A percentile compares a stretch with the other conserved stretches of the same genome.
phyloP scores from a whole-genome alignment of 2,888 invertebrate species.

The Pachycephus smyrnensis region DNA sequence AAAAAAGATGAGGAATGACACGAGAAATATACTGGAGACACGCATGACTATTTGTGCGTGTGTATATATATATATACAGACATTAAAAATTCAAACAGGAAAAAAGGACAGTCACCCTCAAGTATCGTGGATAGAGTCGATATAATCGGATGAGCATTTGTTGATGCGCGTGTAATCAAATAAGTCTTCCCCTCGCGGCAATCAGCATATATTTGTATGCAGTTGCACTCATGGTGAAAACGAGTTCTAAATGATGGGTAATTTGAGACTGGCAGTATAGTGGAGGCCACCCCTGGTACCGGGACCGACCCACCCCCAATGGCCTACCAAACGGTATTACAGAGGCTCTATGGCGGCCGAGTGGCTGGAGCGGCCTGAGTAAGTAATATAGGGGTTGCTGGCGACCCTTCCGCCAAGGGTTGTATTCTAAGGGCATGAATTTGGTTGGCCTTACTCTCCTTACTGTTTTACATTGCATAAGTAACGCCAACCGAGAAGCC shows the following conservation, averaged over 20 bases:
- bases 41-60: not conserved
- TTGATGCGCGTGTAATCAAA: conserved; percentile 50
- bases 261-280: conserved; percentile 52
- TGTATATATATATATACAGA: too few species aligned
- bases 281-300: conserved; percentile 32
- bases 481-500: conserved; percentile 45
- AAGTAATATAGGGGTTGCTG: conserved; percentile 57
- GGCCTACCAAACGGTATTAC: conserved; percentile 40
- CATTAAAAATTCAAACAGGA: not conserved
- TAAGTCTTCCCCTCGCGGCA: conserved; percentile 35
- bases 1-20: not conserved
- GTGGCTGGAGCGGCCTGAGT: conserved; percentile 46
- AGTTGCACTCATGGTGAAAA: conserved; percentile 59
- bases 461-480: conserved; percentile 55
- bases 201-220: conserved; percentile 59
- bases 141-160: conserved; percentile 54
- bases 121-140: conserved; percentile 21
- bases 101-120: not conserved
- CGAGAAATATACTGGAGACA: not conserved
- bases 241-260: conserved; percentile 65
- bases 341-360: conserved; percentile 48
- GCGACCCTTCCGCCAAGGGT: conserved; percentile 59
- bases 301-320: conserved; percentile 20
- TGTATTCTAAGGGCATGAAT: conserved; percentile 58
- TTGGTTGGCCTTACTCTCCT: conserved; percentile 39